phyloP scores from a whole-genome alignment of 1,140 invertebrate genomes.

The Pseudomyrmex flavicornis region DNA sequence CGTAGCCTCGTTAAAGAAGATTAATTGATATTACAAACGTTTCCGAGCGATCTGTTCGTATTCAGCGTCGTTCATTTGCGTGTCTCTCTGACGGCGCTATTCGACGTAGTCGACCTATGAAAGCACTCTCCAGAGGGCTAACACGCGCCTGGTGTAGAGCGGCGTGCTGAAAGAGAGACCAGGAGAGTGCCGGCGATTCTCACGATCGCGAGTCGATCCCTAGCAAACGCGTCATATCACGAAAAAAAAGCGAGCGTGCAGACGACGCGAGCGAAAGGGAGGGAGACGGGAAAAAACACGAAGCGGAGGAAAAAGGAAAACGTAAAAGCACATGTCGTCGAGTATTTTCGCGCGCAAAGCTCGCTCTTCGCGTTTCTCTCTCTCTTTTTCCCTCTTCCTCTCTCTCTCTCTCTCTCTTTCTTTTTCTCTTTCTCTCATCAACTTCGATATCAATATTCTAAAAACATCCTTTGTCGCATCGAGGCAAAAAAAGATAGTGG shows the following conservation, averaged over 20 bases:
- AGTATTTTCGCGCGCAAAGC: slow-evolving; percentile 39
- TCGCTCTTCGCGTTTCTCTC: slow-evolving; percentile 2
- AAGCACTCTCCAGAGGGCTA: slow-evolving; percentile 37
- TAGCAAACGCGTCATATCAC: slow-evolving; percentile 40
- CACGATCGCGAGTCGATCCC: slow-evolving; percentile 63
- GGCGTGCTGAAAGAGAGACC: slow-evolving; percentile 27
- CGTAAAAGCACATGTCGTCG: slow-evolving; percentile 50
- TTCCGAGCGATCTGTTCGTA: slow-evolving; percentile 41
- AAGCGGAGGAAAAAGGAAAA: slow-evolving; percentile 59
- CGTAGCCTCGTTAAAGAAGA: slow-evolving; percentile 26
- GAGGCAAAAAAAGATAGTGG: slow-evolving; percentile 76
- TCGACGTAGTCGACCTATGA: slow-evolving; percentile 39
- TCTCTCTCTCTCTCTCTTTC: slow-evolving; percentile 46
- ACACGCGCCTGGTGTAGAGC: no score
- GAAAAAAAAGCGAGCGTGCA: slow-evolving; percentile 28
- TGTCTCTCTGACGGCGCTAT: slow-evolving; percentile 41
- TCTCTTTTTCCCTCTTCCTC: slow-evolving; percentile 60
- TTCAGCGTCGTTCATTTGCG: slow-evolving; percentile 44
- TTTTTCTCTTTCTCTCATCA: slow-evolving; percentile 56
- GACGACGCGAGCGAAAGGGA: not conserved
- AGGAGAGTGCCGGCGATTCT: slow-evolving; percentile 49
- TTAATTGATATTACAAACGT: slow-evolving; percentile 51
- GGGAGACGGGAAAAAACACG: slow-evolving; percentile 17
- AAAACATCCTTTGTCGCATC: slow-evolving; percentile 83
- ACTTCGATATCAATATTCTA: slow-evolving; percentile 85